Evolutionary conservation across 2,888 invertebrate genomes (phyloP), one percentile per base, ranked within the genome.

Genomic region (Zele albiditarsus): DNA sequence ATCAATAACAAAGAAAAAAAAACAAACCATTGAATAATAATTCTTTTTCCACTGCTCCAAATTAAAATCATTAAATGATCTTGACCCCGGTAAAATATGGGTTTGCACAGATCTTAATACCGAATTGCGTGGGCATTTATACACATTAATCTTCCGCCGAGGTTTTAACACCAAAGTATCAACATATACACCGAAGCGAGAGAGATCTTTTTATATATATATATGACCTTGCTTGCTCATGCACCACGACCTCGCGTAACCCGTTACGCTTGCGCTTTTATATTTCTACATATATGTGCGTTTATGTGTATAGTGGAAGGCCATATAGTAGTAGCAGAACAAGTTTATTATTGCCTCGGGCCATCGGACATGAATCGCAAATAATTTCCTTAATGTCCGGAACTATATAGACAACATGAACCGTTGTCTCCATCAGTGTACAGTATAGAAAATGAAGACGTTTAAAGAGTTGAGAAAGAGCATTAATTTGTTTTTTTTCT

Each of bases 311-410:
- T 42, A 28, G 79, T 79, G 80, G 84, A 86, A 87, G 87, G 86
- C 85, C 86, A 83, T 82, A 83, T 82, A 83, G 79, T 33, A 38
- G 27, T 25, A 38, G 46, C 53, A 77, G 80, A 86, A 85, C 85
- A 83, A 82, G 85, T 86, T 86, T 86, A 80, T 80, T 78, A 79
- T 78, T 78, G 80, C 80, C 75, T 66, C 78, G 80, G 80, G 78
- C 74, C 79, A 60, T 67, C 73, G 73, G 71, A 80, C 79, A 78
- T 73, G 74, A 82, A 82, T 79, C 81, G 78, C 84, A 82, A 53
- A 82, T 83, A 81, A 80, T 84, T 85, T 81, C 78, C 82, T 81
- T 80, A 74, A 71, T 69, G 73, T 70, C 76, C 58, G 75, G 71
- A 71, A 62, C 27, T 49, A 28, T 66, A 38, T 16, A 25, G 23